Percentiles rank a stretch among this genome's conserved stretches.
phyloP scores from a whole-genome alignment of 2,113 vertebrate genomes.

The Corydoras sp. region DNA sequence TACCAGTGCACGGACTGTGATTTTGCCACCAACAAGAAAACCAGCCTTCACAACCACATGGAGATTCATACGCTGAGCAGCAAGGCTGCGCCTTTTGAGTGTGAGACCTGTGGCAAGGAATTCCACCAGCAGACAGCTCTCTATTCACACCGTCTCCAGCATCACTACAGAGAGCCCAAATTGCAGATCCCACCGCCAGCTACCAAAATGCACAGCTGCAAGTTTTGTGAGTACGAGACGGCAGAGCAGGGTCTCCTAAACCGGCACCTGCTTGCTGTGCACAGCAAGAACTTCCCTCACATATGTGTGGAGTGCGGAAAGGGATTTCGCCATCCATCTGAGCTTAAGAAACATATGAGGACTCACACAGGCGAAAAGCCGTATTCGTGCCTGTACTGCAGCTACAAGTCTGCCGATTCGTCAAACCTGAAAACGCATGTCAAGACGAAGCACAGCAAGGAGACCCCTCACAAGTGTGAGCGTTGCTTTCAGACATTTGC shows the following conservation, averaged over 20 bases:
- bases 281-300: conserved; percentile 84
- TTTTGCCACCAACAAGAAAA: conserved; percentile 88
- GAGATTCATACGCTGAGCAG: conserved; percentile 84
- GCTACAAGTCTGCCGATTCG: conserved; percentile 82
- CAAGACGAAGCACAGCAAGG: conserved; percentile 79
- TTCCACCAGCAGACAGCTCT: conserved; percentile 74
- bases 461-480: conserved; percentile 79
- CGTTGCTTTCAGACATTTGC: conserved; percentile 82
- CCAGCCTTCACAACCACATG: conserved; percentile 85
- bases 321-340: conserved; percentile 83
- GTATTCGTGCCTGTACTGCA: conserved; percentile 81
- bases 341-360: conserved; percentile 88
- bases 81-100: conserved; percentile 72
- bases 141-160: conserved; percentile 78
- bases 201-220: conserved; percentile 71
- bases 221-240: conserved; percentile 86
- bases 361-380: conserved; percentile 88
- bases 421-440: conserved; percentile 88
- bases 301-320: conserved; percentile 86
- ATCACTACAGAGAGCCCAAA: conserved; percentile 80
- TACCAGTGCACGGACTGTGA: conserved; percentile 89
- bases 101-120: conserved; percentile 71
- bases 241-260: conserved; percentile 84
- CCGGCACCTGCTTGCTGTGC: conserved; percentile 78
- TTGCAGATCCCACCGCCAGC: conserved; percentile 47